Conservation (phyloP, 2,113 vertebrate species). For the Otus sunia region DNA sequence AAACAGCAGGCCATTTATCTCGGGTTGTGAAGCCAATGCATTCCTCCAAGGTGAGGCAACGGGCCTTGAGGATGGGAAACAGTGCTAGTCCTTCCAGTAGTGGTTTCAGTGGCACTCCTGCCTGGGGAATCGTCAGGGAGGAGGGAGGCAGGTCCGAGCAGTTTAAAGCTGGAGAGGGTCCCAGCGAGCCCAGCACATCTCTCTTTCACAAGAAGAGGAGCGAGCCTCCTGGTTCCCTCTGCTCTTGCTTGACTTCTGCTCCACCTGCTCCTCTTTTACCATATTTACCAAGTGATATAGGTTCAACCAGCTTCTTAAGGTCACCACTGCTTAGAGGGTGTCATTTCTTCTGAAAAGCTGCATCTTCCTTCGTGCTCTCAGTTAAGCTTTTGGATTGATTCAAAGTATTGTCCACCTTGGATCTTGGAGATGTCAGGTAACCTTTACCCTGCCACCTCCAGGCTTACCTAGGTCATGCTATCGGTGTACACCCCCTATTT, state of each 20-base stretch:
- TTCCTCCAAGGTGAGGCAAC: background rate
- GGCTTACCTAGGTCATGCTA: background rate
- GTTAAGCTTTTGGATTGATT: background rate
- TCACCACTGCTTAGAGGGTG: background rate
- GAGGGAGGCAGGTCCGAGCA: background rate
- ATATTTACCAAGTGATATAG: background rate
- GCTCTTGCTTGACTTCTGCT: background rate
- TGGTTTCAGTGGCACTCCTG: background rate
- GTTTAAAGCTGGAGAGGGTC: background rate
- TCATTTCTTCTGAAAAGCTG: background rate
- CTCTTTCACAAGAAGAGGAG: background rate
- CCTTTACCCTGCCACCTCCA: background rate
- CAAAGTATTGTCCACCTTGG: background rate
- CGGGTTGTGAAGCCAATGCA: fast-evolving
- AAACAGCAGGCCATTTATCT: background rate
- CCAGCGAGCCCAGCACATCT: background rate
- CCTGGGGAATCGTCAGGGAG: background rate
- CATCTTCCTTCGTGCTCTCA: background rate
- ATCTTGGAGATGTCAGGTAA: background rate
- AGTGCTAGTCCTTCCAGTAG: background rate
- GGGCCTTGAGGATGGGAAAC: fast-evolving
- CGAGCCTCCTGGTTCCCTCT: background rate
- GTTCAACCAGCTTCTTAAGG: background rate
- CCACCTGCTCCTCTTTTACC: background rate
- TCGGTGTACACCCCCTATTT: background rate